Evolutionary conservation across 2,113 vertebrate species (phyloP).

Genomic region (Antechinus flavipes): DNA sequence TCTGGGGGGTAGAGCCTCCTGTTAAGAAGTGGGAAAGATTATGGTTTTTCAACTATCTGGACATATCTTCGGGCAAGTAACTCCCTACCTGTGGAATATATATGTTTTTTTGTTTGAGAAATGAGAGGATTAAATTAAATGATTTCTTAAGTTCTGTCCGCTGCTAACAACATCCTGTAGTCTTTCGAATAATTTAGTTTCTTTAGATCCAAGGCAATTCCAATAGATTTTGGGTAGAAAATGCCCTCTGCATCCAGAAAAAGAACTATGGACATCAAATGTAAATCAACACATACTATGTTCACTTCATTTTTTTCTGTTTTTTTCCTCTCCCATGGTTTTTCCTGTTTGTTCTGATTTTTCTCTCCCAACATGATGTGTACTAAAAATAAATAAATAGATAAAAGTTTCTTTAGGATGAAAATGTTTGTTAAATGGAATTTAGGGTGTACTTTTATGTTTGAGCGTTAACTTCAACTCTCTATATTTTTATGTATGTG

Average conservation of each 20-base stretch:
- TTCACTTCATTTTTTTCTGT: too few relatives aligned
- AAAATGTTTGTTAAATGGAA: not conserved
- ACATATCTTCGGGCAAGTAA: not conserved
- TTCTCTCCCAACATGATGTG: too few relatives aligned
- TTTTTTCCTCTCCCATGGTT: too few relatives aligned
- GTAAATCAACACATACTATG: too few relatives aligned
- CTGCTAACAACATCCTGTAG: not conserved
- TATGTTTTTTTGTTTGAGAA: not conserved
- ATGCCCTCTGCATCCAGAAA: too few relatives aligned
- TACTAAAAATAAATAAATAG: too few relatives aligned
- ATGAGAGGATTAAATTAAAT: not conserved
- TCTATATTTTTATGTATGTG: not conserved
- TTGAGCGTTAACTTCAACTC: not conserved
- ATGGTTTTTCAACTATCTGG: not conserved
- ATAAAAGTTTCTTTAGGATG: not conserved
- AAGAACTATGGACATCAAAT: too few relatives aligned
- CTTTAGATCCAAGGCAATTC: not conserved
- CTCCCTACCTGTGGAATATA: not conserved
- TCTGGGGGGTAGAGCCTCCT: not conserved
- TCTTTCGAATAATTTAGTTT: not conserved
- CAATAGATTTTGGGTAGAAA: too few relatives aligned
- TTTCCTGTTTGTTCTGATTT: too few relatives aligned
- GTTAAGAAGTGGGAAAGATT: not conserved
- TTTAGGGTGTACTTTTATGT: not conserved
- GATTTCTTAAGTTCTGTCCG: not conserved